A percentile compares a stretch with the other conserved stretches of the same genome.
These are phyloP conservation scores for Coluber constrictor DNA, from an alignment of 2,797 vertebrate genomes.

Conservation along the genomic window DNA sequence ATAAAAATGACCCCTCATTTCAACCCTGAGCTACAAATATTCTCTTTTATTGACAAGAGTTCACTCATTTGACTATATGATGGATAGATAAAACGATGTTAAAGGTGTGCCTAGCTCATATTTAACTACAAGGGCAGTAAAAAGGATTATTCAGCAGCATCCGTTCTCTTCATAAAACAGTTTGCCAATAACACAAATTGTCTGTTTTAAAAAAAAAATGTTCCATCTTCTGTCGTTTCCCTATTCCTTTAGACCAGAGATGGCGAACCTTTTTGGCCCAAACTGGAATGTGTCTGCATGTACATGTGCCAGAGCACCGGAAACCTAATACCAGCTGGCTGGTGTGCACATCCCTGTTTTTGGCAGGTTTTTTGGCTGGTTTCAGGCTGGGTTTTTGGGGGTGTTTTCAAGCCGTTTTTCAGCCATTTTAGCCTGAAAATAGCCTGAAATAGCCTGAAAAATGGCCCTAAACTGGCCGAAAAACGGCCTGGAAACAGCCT, in stretches of 20 bases:
- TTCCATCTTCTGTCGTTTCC: neutral
- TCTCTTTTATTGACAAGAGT: neutral
- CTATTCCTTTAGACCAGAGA: neutral
- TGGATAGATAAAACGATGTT: neutral
- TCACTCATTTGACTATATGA: neutral
- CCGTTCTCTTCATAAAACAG: neutral
- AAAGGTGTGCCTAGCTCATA: neutral
- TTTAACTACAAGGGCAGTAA: neutral
- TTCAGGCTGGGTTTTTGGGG: too few species aligned
- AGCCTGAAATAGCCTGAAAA: too few species aligned
- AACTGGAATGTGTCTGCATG: too few species aligned
- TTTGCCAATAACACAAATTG: neutral
- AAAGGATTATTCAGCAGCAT: neutral
- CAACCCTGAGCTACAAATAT: neutral
- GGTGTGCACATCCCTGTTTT: too few species aligned
- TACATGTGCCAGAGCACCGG: rapidly evolving
- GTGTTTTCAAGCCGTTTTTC: too few species aligned
- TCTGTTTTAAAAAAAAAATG: neutral
- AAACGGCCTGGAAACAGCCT: too few species aligned
- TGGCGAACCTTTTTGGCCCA: too few species aligned
- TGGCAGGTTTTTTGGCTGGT: too few species aligned
- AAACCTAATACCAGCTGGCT: rapidly evolving
- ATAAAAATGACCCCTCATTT: neutral
- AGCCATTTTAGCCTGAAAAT: too few species aligned
- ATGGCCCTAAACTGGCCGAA: too few species aligned